Evolutionary conservation across 2,113 vertebrate species (phyloP).

Genomic region (Phasianus colchicus): DNA sequence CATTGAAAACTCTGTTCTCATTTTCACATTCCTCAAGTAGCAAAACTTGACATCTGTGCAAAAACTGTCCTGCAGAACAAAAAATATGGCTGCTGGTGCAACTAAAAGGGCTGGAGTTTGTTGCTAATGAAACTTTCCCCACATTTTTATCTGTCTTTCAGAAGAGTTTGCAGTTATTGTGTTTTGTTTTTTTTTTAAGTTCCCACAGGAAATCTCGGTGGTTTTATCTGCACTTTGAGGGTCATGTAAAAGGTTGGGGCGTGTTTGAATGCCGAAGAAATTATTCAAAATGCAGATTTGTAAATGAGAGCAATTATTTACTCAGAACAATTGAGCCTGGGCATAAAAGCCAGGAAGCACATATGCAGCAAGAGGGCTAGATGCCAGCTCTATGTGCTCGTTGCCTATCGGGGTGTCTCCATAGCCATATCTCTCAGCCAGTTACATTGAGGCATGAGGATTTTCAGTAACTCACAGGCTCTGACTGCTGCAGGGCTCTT

Average conservation of each 20-base stretch:
- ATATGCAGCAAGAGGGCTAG: not conserved
- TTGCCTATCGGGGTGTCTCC: constrained; percentile 5
- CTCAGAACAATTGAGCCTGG: constrained; percentile 35
- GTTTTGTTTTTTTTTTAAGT: constrained; percentile 59
- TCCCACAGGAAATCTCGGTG: constrained; percentile 60
- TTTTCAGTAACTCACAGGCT: not conserved
- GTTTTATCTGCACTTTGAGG: constrained; percentile 46
- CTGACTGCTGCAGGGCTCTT: not conserved
- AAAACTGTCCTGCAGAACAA: constrained; percentile 52
- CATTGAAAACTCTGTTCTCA: constrained; percentile 54
- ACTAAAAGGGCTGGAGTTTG: constrained; percentile 9
- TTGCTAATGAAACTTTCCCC: constrained; percentile 52
- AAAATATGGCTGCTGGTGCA: constrained; percentile 53
- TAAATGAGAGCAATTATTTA: constrained; percentile 35
- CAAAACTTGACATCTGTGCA: constrained; percentile 67
- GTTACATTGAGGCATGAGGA: not conserved
- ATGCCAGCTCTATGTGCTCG: not conserved
- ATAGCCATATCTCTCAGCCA: not conserved
- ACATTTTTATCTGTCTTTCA: constrained; percentile 59
- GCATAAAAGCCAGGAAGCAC: constrained; percentile 53
- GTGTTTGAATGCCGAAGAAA: constrained; percentile 41
- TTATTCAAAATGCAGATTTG: constrained; percentile 63
- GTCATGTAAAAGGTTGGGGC: constrained; percentile 41
- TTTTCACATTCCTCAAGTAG: constrained; percentile 64
- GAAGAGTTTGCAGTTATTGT: constrained; percentile 44